These are phyloP conservation scores for Plutella xylostella DNA, from an alignment of 2,888 invertebrate genomes.

Conservation along the genomic window DNA sequence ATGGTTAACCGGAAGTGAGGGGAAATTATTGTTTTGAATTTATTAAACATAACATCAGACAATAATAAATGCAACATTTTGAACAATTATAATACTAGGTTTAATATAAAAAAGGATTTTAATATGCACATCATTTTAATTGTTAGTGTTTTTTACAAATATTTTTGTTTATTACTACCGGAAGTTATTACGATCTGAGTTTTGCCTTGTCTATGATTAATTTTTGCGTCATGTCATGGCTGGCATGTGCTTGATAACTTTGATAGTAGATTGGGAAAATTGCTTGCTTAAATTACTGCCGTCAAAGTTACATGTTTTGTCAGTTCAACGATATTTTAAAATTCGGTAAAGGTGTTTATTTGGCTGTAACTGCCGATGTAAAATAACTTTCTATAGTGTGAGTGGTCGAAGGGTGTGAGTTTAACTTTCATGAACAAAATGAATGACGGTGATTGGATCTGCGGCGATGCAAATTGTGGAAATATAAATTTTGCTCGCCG, in stretches of 20 bases:
- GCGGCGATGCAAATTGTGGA: slow-evolving; percentile 79
- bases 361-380: too few relatives aligned
- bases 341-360: too few relatives aligned
- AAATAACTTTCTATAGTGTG: background rate
- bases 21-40: background rate
- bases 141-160: too few relatives aligned
- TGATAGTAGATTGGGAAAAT: slow-evolving; percentile 58
- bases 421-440: slow-evolving; percentile 36
- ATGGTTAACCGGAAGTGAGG: too few relatives aligned
- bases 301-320: slow-evolving; percentile 4
- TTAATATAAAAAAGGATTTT: too few relatives aligned
- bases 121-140: too few relatives aligned
- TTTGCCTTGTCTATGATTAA: slow-evolving; percentile 14
- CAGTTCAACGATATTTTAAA: too few relatives aligned
- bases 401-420: background rate
- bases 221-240: slow-evolving; percentile 46
- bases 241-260: slow-evolving; percentile 55
- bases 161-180: too few relatives aligned
- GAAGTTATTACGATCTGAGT: background rate
- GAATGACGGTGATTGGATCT: slow-evolving; percentile 76
- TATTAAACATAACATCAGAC: background rate
- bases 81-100: background rate
- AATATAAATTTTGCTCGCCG: slow-evolving; percentile 96
- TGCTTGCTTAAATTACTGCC: slow-evolving; percentile 46
- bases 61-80: too few relatives aligned